Percentiles rank a stretch among this genome's conserved stretches.
Conservation (phyloP, 2,797 vertebrate species). For the Anableps anableps region DNA sequence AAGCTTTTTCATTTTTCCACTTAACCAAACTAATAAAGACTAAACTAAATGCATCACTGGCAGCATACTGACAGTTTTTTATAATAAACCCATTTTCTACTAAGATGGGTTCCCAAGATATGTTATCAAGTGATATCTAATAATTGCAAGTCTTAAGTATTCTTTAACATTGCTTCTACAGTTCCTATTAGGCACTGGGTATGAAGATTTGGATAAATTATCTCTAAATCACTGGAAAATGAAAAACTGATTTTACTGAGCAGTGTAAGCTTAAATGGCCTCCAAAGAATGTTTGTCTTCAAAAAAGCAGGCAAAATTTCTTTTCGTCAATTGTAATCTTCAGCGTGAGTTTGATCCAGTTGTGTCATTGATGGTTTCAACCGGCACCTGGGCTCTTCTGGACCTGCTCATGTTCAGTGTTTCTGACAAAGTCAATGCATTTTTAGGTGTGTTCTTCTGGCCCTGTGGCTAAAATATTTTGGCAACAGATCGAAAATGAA, state of each 20-base stretch:
- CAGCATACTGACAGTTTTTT: background rate
- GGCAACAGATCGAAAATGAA: background rate
- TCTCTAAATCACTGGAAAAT: background rate
- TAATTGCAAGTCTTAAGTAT: background rate
- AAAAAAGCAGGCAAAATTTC: background rate
- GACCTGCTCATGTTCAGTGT: background rate
- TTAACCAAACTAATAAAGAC: background rate
- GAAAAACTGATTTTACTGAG: background rate
- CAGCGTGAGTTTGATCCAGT: background rate
- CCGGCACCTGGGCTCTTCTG: slow-evolving; percentile 8
- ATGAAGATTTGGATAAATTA: background rate
- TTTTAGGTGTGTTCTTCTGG: background rate
- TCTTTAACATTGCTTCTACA: background rate
- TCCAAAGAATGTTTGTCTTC: background rate
- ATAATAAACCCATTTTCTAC: background rate
- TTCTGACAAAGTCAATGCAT: slow-evolving; percentile 6
- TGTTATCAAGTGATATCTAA: background rate
- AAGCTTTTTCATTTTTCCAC: background rate
- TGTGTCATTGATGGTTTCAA: background rate
- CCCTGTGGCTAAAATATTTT: background rate
- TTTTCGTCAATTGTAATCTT: background rate
- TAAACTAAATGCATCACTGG: background rate
- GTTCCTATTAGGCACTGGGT: background rate
- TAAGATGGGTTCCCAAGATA: background rate
- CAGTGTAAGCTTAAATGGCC: background rate